Conservation (phyloP, 1,140 invertebrate genomes). For the Drosophila sp. region DNA sequence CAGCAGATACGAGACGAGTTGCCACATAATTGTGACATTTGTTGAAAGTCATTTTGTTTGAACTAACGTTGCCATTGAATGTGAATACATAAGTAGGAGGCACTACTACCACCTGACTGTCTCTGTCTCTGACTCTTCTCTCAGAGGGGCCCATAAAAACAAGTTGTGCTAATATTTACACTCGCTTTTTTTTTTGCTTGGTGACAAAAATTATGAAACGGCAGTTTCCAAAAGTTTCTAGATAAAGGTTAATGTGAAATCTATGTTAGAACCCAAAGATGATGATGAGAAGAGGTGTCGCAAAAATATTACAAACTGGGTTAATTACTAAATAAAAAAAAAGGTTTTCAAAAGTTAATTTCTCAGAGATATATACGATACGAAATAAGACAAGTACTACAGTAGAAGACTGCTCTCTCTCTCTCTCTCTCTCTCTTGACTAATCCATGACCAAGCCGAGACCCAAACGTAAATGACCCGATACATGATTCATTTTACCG, state of each 20-base stretch:
- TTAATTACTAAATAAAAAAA: not conserved
- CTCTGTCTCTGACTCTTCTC: not conserved
- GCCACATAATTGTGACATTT: conserved; percentile 33
- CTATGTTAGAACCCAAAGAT: not conserved
- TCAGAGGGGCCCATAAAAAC: conserved; percentile 1
- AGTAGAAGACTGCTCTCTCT: too few species aligned
- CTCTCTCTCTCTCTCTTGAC: not conserved
- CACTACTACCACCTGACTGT: not conserved
- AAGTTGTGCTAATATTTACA: conserved; percentile 30
- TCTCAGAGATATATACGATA: too few species aligned
- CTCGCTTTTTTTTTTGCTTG: not conserved
- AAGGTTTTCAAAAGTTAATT: not conserved
- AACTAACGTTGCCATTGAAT: conserved; percentile 17
- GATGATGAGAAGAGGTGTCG: too few species aligned
- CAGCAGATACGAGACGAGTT: not conserved
- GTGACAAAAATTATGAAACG: conserved; percentile 7
- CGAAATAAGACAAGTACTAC: too few species aligned
- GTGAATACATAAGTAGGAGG: conserved; percentile 1
- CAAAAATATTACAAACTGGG: not conserved
- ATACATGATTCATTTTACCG: conserved; percentile 32
- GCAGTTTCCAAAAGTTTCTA: not conserved
- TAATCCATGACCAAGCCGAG: conserved; percentile 33
- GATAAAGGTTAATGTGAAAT: not conserved
- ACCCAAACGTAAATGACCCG: conserved; percentile 31
- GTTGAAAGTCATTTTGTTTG: conserved; percentile 32